A percentile compares a stretch with the other conserved stretches of the same genome.
Evolutionary conservation across 64 coral and sea anemone species (phyloP).

Genomic region (Astreopora myriophthalma): DNA sequence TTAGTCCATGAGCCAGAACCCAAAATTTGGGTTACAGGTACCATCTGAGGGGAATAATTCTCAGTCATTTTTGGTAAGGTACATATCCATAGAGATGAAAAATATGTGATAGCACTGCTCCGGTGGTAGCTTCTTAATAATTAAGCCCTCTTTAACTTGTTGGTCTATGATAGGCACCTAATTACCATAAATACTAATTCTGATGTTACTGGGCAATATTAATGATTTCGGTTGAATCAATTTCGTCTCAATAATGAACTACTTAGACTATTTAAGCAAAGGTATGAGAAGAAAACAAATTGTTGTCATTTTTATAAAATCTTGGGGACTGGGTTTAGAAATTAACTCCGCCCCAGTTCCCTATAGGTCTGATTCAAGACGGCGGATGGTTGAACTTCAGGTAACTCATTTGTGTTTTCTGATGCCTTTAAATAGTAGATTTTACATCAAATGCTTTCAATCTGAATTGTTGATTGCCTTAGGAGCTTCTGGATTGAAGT

Average conservation of each 20-base stretch:
- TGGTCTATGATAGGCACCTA: neutral
- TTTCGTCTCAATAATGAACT: neutral
- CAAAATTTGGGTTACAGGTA: neutral
- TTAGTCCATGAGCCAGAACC: neutral
- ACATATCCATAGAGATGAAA: neutral
- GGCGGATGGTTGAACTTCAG: neutral
- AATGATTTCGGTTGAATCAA: neutral
- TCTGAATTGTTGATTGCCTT: neutral
- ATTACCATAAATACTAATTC: neutral
- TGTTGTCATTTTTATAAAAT: neutral
- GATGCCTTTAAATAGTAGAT: neutral
- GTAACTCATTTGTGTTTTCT: neutral
- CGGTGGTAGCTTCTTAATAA: neutral
- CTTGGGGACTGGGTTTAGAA: neutral
- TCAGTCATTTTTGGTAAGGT: neutral
- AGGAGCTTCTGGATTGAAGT: neutral
- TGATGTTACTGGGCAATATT: neutral
- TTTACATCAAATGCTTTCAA: neutral
- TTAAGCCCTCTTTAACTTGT: neutral
- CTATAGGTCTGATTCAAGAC: neutral
- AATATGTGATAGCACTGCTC: neutral
- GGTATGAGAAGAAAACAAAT: neutral
- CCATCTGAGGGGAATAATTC: neutral
- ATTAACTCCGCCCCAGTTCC: neutral
- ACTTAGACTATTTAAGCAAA: neutral